Evolutionary conservation across 2,888 invertebrate species (phyloP), one percentile per base, ranked within the genome.

Genomic region (Automeris io): DNA sequence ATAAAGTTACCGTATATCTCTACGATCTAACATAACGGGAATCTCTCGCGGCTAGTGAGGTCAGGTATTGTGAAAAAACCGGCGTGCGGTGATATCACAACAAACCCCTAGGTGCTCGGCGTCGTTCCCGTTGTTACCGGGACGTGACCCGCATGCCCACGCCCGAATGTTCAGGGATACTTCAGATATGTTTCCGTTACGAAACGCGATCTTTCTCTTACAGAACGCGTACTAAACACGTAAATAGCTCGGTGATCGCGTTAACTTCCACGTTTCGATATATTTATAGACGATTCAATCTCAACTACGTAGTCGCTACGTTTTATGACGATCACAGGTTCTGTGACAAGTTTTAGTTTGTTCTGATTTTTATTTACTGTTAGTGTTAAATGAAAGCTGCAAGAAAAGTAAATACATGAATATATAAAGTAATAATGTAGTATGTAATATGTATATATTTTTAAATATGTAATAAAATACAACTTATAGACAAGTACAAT

Each of bases 31-130:
- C 67, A 70, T 70, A 68, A 69, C 61, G 66, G 61, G 73, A 78
- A 78, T 75, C 78, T 74, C 71, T 70, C 65, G 53, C 59, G 51
- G 59, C 58, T 57, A 66, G 61, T 63, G 56, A 65, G 79, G 75
- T 81, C 82, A 79, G 81, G 79, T 78, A 79, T 76, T 76, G 75
- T 70, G 70, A 70, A 77, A 81, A 80, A 79, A 75, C 69, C 63
- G 61, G 52, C 29, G 54, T n/a, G n/a, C 62, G 66, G 65, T 69
- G 76, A 77, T 83, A 83, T 81, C 81, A 80, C 80, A 80, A 82
- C 83, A 83, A 80, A 77, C 79, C 78, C 72, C 73, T 69, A 70
- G 79, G 74, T 76, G 70, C 69, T 70, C 69, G 66, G 66, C 70
- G 46, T 70, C 74, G 74, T 68, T 66, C 62, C 69, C 76, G 80